Evolutionary conservation across 2,888 invertebrate species (phyloP), one percentile per base, ranked within the genome.

Genomic region (Nomada hirtipes): DNA sequence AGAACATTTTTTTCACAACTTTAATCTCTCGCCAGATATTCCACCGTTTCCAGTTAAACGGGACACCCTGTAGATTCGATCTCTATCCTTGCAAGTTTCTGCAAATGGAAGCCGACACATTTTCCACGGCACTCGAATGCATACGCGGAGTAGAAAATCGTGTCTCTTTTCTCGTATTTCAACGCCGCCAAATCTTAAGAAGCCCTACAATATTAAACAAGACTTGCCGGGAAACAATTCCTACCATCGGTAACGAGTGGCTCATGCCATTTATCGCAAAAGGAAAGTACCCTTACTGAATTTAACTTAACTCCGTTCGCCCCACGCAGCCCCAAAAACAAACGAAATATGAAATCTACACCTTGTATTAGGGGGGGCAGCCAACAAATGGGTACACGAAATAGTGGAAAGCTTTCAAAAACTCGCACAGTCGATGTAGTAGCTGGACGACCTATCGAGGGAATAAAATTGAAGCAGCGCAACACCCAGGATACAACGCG

Each of bases 81-180:
- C 70, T 71, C 52, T 1, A 18, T 2, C 47, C 60, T 13, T 60
- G 20, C 70, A 47, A 61, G 20, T 36, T 60, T 50, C 70, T 15
- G 20, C 60, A 1, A 50, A 70, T 50, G 60, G 29, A 29, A 60
- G 60, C 70, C 29, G 60, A 47, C 47, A 59, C 47, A 69, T 70
- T 70, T 60, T 70, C 50, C 60, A 60, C 29, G 20, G 59, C 15
- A 60, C 29, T 60, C n/a, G 70, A 70, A 60, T 15, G 44, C n/a
- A 18, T n/a, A 26, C 44, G 3, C 36, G 4, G 36, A 26, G n/a
- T 4, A 65, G 29, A 52, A 18, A 60, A 60, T 59, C 57, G 69
- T 47, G n/a, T 20, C 15, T 13, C 29, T n/a, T 69, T 47, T 59
- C 44, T 29, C 47, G 29, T 36, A 18, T 50, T 20, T 60, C 20